Base-by-base conservation (phyloP, 2,797 vertebrate genomes). In the Muscicapa striata region DNA sequence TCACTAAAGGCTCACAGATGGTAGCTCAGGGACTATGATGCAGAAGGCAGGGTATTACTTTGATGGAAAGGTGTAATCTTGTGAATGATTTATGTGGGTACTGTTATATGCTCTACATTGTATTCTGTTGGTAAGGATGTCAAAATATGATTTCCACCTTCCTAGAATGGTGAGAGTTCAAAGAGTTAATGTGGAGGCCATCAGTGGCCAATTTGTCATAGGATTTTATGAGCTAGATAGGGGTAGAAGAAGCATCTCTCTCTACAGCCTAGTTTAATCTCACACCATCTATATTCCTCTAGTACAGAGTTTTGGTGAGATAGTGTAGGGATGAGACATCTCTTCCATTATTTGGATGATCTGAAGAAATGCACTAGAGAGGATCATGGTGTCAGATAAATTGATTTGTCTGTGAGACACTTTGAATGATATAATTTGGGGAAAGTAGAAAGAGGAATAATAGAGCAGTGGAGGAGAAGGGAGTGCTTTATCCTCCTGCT, bases 291-390 rank as follows among this genome's bases (percentile, higher is more conserved):
- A 23, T 94, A 84, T 76, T 79, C 76, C 84, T 62, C 63, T 54
- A 58, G 67, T 32, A 54, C 32, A 48, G 45, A 62, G 24, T 85
- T 90, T 55, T 57, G 73, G 66, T 82, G 92, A 76, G 43, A 75
- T 26, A 78, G 40, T 29, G 27, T 57, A 84, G 52, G 74, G 67
- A 78, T 87, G 64, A 92, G 64, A 70, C 72, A 68, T 61, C 30
- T 94, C 75, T 92, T 87, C 54, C 75, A 72, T 87, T 93, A 81
- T 91, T 93, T 93, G 81, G 68, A 80, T 80, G 88, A 90, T 87
- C 67, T 94, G 46, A 95, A 84, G 54, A 90, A 89, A 84, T 77
- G 75, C 22, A 64, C 78, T 84, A 18, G 64, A 87, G 61, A 90
- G 54, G 81, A 90, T 89, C 57, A 83, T 17, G 58, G 21, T 64